Conservation (phyloP, 2,113 vertebrate genomes). For the Myocastor coypus region DNA sequence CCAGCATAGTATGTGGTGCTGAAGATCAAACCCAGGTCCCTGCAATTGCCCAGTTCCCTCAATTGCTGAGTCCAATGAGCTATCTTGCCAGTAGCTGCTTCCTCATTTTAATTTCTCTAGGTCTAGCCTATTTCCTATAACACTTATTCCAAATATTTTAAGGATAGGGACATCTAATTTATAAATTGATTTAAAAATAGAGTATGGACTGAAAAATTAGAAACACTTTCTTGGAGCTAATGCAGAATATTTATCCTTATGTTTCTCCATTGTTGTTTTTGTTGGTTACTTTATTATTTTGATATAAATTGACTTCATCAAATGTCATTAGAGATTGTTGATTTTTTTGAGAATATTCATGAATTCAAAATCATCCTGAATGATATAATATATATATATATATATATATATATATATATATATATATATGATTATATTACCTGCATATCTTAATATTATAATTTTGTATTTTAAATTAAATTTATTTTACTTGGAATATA, state of each 20-base stretch:
- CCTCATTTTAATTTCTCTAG: not conserved
- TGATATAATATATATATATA: not conserved
- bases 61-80: too few relatives aligned
- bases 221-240: not conserved
- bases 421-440: not conserved
- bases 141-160: not conserved
- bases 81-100: accelerated
- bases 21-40: too few relatives aligned
- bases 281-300: slow-evolving; percentile 21
- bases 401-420: too few relatives aligned
- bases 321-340: not conserved
- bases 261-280: not conserved
- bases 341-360: slow-evolving; percentile 9
- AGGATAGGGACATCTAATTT: not conserved
- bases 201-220: not conserved
- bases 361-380: not conserved
- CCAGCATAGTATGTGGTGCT: too few relatives aligned
- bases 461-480: not conserved
- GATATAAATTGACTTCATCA: slow-evolving; percentile 1
- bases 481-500: not conserved
- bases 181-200: not conserved
- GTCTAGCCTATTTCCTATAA: not conserved
- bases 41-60: too few relatives aligned
- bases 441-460: not conserved
- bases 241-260: not conserved